Percentiles rank a stretch among this genome's conserved stretches.
Evolutionary conservation across 2,797 vertebrate species (phyloP).

Genomic region (Betta splendens): DNA sequence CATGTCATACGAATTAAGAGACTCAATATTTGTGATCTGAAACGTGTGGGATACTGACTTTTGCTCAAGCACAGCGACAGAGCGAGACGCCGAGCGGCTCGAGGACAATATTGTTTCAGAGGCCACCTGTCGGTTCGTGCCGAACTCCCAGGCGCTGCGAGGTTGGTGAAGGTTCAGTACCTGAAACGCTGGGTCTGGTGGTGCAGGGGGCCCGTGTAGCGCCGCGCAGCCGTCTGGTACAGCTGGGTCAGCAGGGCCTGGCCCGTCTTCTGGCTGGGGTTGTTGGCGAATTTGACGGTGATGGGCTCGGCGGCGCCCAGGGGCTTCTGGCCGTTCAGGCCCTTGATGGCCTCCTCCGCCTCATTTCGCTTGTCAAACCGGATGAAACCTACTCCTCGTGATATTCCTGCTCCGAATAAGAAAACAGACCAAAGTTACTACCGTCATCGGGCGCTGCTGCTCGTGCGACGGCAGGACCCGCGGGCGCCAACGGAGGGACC

Average conservation of each 20-base stretch:
- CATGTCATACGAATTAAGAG: constrained; percentile 34
- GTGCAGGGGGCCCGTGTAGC: constrained; percentile 93
- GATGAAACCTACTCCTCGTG: constrained; percentile 96
- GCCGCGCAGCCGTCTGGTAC: constrained; percentile 92
- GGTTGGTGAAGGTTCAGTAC: constrained; percentile 75
- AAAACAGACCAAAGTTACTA: constrained; percentile 73
- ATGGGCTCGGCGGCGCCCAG: constrained; percentile 92
- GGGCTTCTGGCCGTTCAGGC: constrained; percentile 95
- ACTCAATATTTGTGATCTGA: constrained; percentile 22
- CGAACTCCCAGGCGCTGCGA: constrained; percentile 16
- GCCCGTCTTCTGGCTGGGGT: constrained; percentile 95
- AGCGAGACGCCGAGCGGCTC: constrained; percentile 35
- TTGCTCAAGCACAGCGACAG: constrained; percentile 37
- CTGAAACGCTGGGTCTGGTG: constrained; percentile 96
- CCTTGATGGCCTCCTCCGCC: constrained; percentile 96
- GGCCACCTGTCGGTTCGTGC: constrained; percentile 38
- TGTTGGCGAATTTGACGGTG: constrained; percentile 98
- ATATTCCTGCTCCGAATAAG: constrained; percentile 85
- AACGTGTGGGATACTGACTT: constrained; percentile 16
- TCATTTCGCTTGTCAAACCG: constrained; percentile 97
- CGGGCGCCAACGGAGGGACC: constrained; percentile 12
- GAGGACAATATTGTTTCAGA: constrained; percentile 28
- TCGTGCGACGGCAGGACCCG: not conserved
- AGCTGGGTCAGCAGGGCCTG: constrained; percentile 95
- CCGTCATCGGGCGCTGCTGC: constrained; percentile 26